Evolutionary conservation across 2,888 invertebrate genomes (phyloP), one percentile per base, ranked within the genome.

Genomic region (Drosophila algonquin): DNA sequence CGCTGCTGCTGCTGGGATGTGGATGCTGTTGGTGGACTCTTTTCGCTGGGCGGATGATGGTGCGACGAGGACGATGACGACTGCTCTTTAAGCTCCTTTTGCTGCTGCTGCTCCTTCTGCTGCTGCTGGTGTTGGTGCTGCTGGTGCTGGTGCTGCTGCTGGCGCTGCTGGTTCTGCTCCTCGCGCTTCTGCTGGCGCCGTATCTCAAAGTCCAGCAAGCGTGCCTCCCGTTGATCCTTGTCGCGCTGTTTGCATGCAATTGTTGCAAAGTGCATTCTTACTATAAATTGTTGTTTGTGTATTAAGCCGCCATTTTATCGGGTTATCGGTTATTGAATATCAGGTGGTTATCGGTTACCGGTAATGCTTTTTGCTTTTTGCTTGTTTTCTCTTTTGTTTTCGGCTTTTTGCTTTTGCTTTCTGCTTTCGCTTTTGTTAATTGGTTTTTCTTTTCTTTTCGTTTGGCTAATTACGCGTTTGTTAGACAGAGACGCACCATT

Each of bases 131-230:
- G 90, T 3, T 91, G 90, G n/a, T 90, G 90, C 7, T 91, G 91
- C 24, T 91, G 91, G 10, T 76, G 68, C 62, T 73, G 86, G 59
- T 85, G 88, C 69, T 89, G 90, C 53, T 91, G 91, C 63, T 91
- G 90, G 6, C 90, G 90, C 65, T 91, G 91, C 73, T 91, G 90
- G 52, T 89, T 89, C 73, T 91, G 90, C 77, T 91, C 90, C 80
- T 92, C 92, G 63, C 91, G 91, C 81, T 92, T 91, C 74, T 92
- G 92, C 74, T 92, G 91, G 27, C 92, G 91, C 18, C 92, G 89
- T 67, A 92, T 92, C 80, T 92, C 92, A 75, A 91, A 90, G 83
- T 92, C 92, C 74, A 92, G 84, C 76, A 92, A 89, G 71, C 92
- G 91, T 70, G 92, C 92, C 87, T 92, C 92, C 53, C 92, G 91